A percentile compares a stretch with the other conserved stretches of the same genome.
Conservation (phyloP, 2,797 vertebrate species). For the Phataginus tricuspis region DNA sequence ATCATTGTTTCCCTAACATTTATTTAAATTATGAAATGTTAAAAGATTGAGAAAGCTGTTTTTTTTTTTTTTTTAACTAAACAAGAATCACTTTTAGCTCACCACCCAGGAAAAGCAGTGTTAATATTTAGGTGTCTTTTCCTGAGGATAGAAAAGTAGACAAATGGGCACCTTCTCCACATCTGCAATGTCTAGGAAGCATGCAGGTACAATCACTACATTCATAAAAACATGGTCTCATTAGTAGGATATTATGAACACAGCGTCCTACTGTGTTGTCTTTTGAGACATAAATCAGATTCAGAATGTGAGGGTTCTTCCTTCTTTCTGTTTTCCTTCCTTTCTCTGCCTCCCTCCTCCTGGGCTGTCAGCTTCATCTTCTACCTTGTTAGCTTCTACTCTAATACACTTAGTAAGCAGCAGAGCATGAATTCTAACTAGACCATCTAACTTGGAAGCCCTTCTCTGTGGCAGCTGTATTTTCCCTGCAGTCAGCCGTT, state of each 20-base stretch:
- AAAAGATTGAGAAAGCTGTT: background rate
- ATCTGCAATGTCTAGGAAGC: background rate
- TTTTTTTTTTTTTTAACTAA: background rate
- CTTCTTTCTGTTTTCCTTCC: background rate
- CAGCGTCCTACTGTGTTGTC: background rate
- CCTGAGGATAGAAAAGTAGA: background rate
- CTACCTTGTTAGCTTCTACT: background rate
- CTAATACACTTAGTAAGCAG: background rate
- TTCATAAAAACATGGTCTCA: background rate
- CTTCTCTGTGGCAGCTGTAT: background rate
- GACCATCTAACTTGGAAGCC: background rate
- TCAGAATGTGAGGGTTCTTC: background rate
- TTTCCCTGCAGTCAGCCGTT: background rate
- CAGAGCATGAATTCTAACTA: background rate
- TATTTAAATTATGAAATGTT: slow-evolving; percentile 32
- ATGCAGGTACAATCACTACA: background rate
- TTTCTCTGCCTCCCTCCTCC: background rate
- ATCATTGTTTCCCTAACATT: background rate
- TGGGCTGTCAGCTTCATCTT: background rate
- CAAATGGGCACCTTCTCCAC: background rate
- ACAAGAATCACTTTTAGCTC: background rate
- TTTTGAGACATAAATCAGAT: background rate
- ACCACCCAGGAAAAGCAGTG: background rate
- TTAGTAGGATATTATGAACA: background rate
- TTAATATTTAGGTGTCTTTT: slow-evolving; percentile 16